phyloP scores from a whole-genome alignment of 2,888 invertebrate genomes.

The Cephonodes hylas region DNA sequence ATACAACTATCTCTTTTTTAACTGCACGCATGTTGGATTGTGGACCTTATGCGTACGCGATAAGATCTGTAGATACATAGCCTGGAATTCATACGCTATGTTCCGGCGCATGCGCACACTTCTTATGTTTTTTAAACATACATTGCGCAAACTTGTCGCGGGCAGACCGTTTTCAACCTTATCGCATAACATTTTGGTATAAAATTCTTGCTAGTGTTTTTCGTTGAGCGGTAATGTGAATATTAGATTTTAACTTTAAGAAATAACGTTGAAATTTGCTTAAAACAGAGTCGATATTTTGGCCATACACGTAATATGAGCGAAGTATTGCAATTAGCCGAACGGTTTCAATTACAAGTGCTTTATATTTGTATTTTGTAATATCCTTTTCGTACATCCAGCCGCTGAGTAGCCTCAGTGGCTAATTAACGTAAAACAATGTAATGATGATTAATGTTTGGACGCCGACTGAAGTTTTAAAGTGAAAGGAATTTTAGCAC shows the following conservation, averaged over 20 bases:
- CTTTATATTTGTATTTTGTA: constrained; percentile 48
- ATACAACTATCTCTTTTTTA: constrained; percentile 9
- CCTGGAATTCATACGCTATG: constrained; percentile 2
- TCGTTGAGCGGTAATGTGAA: neutral
- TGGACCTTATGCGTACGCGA: neutral
- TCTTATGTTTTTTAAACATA: constrained; percentile 10
- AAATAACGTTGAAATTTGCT: neutral
- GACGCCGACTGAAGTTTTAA: neutral
- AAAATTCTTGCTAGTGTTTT: neutral
- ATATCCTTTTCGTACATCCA: constrained; percentile 39
- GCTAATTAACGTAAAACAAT: constrained; percentile 12
- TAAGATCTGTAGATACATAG: neutral
- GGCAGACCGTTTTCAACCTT: neutral
- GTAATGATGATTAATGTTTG: constrained; percentile 5
- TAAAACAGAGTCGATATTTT: neutral
- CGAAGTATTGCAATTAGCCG: constrained; percentile 41
- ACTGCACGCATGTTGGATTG: neutral
- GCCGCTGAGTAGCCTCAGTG: neutral
- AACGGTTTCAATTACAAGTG: constrained; percentile 54
- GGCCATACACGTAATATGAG: constrained; percentile 36
- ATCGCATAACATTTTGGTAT: neutral
- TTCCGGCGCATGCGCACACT: constrained; percentile 7
- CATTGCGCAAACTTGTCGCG: neutral
- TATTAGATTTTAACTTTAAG: neutral
- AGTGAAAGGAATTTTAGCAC: neutral